Percentiles rank a stretch among this genome's conserved stretches.
phyloP scores from a whole-genome alignment of 2,888 invertebrate genomes.

The Volucella inanis region DNA sequence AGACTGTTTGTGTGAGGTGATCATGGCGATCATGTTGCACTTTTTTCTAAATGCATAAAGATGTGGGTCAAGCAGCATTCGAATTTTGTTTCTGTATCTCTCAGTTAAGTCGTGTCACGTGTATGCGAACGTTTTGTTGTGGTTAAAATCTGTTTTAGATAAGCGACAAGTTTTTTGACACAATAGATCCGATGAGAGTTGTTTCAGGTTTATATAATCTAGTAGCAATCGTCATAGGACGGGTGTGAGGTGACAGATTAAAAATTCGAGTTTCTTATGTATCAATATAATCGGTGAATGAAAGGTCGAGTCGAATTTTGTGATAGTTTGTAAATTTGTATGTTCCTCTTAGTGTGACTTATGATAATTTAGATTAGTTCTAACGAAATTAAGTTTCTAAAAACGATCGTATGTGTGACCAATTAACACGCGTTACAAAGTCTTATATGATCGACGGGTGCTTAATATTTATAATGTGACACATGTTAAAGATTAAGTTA shows the following conservation, averaged over 20 bases:
- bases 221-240: not conserved
- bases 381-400: not conserved
- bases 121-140: conserved; percentile 4
- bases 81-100: conserved; percentile 5
- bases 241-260: conserved; percentile 10
- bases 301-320: not conserved
- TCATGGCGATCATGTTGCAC: conserved; percentile 62
- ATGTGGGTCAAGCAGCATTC: conserved; percentile 64
- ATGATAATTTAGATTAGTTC: conserved; percentile 35
- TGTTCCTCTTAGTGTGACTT: conserved; percentile 40
- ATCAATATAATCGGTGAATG: not conserved
- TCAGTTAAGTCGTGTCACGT: not conserved
- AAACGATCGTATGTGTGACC: not conserved
- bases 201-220: conserved; percentile 36
- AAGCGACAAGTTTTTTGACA: conserved; percentile 30
- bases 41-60: conserved; percentile 27
- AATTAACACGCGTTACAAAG: conserved; percentile 23
- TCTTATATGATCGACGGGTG: conserved; percentile 32
- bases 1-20: conserved; percentile 12
- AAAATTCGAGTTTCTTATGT: conserved; percentile 1
- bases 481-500: not conserved
- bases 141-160: conserved; percentile 25
- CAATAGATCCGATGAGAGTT: conserved; percentile 1
- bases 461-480: not conserved
- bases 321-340: not conserved